phyloP scores from a whole-genome alignment of 2,888 invertebrate genomes.

The Cabera pusaria region DNA sequence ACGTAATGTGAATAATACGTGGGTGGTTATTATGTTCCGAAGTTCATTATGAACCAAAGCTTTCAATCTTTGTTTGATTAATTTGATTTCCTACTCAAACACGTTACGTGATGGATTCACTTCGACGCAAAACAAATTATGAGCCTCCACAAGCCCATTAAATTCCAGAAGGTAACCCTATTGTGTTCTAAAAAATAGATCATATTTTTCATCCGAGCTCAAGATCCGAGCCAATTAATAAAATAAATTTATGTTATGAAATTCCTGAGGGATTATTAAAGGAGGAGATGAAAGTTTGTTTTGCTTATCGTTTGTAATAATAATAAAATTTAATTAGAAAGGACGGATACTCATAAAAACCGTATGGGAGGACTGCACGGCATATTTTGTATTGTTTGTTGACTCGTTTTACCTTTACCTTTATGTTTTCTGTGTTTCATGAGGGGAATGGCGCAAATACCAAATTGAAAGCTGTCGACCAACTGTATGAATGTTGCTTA shows the following conservation, averaged over 20 bases:
- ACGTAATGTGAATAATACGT: neutral
- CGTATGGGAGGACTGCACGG: slow-evolving; percentile 3
- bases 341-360: slow-evolving; percentile 15
- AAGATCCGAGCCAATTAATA: slow-evolving; percentile 23
- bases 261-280: slow-evolving; percentile 17
- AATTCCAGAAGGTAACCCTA: slow-evolving; percentile 18
- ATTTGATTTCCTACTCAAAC: slow-evolving; percentile 25
- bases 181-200: slow-evolving; percentile 25
- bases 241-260: slow-evolving; percentile 23
- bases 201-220: slow-evolving; percentile 20
- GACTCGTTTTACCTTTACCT: slow-evolving; percentile 19
- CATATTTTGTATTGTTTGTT: slow-evolving; percentile 19
- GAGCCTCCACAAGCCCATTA: slow-evolving; percentile 24
- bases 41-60: slow-evolving; percentile 7
- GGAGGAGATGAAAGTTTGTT: slow-evolving; percentile 10
- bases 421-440: slow-evolving; percentile 16
- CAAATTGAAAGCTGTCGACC: slow-evolving; percentile 13
- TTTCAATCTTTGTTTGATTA: slow-evolving; percentile 21
- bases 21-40: slow-evolving; percentile 3
- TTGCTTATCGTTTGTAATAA: slow-evolving; percentile 17
- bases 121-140: slow-evolving; percentile 27
- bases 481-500: too few relatives aligned
- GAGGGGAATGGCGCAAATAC: slow-evolving; percentile 14
- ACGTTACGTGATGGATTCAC: slow-evolving; percentile 20
- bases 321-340: slow-evolving; percentile 23